These are phyloP conservation scores for Podabrus alpinus DNA, from an alignment of 2,888 invertebrate genomes.

Conservation along the genomic window DNA sequence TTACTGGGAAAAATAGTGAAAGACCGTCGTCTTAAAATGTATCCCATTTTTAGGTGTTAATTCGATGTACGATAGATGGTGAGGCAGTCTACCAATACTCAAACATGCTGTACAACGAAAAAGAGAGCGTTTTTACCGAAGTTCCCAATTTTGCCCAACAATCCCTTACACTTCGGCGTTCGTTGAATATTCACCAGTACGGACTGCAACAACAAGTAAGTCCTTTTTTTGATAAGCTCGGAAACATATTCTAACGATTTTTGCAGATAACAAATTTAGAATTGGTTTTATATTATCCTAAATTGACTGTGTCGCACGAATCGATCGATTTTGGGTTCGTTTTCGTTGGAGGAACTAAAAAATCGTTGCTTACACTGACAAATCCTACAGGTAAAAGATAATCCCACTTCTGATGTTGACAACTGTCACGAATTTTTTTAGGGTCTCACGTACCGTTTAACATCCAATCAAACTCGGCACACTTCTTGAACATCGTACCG, in stretches of 20 bases:
- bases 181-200: conserved; percentile 26
- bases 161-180: conserved; percentile 16
- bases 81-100: conserved; percentile 18
- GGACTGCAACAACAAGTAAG: conserved; percentile 22
- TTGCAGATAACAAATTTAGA: conserved; percentile 38
- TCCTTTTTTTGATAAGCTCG: no score
- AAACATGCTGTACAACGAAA: conserved; percentile 5
- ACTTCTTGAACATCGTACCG: conserved; percentile 4
- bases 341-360: conserved; percentile 38
- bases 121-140: not conserved
- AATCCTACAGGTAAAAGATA: conserved; percentile 35
- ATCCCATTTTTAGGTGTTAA: conserved; percentile 6
- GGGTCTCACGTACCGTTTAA: conserved; percentile 11
- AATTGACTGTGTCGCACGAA: conserved; percentile 35
- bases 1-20: no score
- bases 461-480: not conserved
- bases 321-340: conserved; percentile 41
- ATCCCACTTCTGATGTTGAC: not conserved
- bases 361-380: conserved; percentile 34
- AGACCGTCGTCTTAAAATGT: not conserved
- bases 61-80: conserved; percentile 23
- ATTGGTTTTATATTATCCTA: conserved; percentile 39
- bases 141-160: conserved; percentile 10
- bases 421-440: not conserved
- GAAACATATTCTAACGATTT: no score